A percentile compares a stretch with the other conserved stretches of the same genome.
These are phyloP conservation scores for Amyelois transitella DNA, from an alignment of 1,140 invertebrate genomes.

Conservation along the genomic window DNA sequence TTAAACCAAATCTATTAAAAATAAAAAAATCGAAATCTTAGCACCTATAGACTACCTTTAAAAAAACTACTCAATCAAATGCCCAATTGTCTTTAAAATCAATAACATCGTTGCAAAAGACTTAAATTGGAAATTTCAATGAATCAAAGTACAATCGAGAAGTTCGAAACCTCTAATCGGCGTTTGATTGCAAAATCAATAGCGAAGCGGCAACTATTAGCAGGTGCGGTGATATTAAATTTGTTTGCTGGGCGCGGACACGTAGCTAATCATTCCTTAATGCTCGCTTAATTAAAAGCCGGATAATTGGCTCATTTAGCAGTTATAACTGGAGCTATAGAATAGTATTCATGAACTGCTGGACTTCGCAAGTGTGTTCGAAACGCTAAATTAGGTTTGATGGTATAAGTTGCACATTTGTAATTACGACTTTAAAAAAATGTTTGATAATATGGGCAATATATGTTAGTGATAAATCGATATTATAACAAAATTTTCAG, in stretches of 20 bases:
- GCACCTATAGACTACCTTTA: too few relatives aligned
- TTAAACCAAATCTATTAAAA: too few relatives aligned
- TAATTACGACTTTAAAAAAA: too few relatives aligned
- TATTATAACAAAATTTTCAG: too few relatives aligned
- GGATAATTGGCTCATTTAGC: conserved; percentile 1
- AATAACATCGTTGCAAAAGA: too few relatives aligned
- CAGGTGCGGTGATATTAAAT: conserved; percentile 61
- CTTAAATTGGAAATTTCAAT: too few relatives aligned
- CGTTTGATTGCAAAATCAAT: conserved; percentile 68
- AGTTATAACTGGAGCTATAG: neutral
- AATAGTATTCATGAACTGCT: neutral
- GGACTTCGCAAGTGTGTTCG: neutral
- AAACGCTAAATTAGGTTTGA: neutral
- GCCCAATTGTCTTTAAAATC: too few relatives aligned
- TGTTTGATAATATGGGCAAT: too few relatives aligned
- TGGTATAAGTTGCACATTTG: neutral
- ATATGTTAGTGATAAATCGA: too few relatives aligned
- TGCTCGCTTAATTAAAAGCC: conserved; percentile 44
- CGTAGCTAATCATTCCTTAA: conserved; percentile 41
- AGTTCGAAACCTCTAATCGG: conserved; percentile 40
- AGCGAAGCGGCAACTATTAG: conserved; percentile 41
- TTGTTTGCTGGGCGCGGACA: conserved; percentile 49
- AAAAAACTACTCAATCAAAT: too few relatives aligned
- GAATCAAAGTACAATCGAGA: conserved; percentile 33
- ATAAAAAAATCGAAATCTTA: too few relatives aligned